Conservation (phyloP, 2,888 invertebrate species). For the Oligia strigilis region DNA sequence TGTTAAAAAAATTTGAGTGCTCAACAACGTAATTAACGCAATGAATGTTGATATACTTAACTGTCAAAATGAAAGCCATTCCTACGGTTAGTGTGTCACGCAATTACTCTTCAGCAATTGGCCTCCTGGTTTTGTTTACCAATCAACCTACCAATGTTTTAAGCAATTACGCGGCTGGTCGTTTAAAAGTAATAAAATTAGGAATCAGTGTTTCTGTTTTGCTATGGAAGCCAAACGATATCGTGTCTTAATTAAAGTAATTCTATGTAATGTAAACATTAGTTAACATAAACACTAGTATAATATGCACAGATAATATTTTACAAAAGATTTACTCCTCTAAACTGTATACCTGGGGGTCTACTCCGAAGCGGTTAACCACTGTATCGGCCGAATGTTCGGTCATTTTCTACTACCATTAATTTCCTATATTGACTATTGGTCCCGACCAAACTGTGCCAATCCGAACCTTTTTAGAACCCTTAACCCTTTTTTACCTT, state of each 20-base stretch:
- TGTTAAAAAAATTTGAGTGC: background rate
- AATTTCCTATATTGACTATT: no score
- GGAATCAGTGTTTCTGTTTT: background rate
- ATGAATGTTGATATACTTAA: background rate
- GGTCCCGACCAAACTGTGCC: no score
- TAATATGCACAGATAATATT: background rate
- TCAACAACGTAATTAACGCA: background rate
- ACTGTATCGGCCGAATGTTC: no score
- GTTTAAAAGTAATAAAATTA: background rate
- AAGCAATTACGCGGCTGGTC: background rate
- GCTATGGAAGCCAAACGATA: background rate
- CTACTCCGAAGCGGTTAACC: no score
- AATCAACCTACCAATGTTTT: no score
- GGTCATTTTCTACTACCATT: no score
- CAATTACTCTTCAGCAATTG: no score
- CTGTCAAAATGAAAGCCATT: background rate
- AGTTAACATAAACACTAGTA: background rate
- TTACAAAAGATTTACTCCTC: constrained; percentile 18
- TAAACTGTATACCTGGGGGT: constrained; percentile 5
- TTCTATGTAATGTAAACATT: constrained; percentile 2
- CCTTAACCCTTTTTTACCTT: no score
- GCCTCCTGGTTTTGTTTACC: no score
- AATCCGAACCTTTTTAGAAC: no score
- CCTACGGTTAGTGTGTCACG: background rate
- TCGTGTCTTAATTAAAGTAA: background rate